Evolutionary conservation across 2,113 vertebrate species (phyloP), one percentile per base, ranked within the genome.

Genomic region (Phalacrocorax carbo): DNA sequence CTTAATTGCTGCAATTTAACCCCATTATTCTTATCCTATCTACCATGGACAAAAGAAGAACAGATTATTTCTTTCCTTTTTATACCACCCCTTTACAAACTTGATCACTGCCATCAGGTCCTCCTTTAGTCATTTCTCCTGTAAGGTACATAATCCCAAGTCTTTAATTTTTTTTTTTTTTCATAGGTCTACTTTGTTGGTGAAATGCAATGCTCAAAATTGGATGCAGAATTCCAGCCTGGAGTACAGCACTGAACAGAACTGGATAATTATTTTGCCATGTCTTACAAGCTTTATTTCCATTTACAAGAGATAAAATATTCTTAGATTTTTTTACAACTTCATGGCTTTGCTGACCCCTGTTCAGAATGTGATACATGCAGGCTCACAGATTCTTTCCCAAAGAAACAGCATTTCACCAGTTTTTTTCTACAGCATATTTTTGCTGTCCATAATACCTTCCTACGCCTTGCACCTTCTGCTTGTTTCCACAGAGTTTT

Each of bases 391-490:
- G 94, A 95, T 76, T 91, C 48, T 93, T 86, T 84, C 76, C 57
- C 34, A 76, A 86, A 92, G 48, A 91, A 94, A 82, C 91, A 78
- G 51, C 71, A 82, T 87, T 87, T 93, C 83, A 87, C 25, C 42
- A 89, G 27, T 7, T 75, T 86, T 92, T 94, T 90, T 86, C 58
- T 36, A 70, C 48, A 94, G 52, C 86, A 91, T 95, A 91, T 95
- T 95, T 94, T 96, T 91, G 34, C 91, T 92, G 86, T 96, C 88
- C 78, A 52, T 94, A 95, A 95, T 92, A 73, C 69, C 77, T 82
- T 92, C 94, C 77, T 64, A 95, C 18, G 65, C 93, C 65, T 92
- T 71, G 65, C 72, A 96, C 86, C 72, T 93, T 93, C 61, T 9
- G 1, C 88, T 91, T 64, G 38, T 60, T 90, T 90, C 80, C 83